These are phyloP conservation scores for Cyanoramphus novaezelandiae DNA, from an alignment of 2,113 vertebrate genomes.

Conservation along the genomic window DNA sequence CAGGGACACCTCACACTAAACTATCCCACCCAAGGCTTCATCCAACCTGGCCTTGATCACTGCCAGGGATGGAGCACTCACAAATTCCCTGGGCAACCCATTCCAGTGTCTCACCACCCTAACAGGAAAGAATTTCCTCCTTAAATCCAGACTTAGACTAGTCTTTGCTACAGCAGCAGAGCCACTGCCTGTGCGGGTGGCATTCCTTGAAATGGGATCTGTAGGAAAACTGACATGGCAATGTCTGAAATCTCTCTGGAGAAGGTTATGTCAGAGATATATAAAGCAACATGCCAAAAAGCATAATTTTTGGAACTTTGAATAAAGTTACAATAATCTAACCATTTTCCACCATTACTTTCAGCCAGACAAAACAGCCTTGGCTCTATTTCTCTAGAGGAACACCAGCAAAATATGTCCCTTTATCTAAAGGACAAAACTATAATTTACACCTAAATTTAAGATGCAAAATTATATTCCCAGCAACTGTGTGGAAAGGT, in stretches of 20 bases:
- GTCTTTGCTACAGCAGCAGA: background rate
- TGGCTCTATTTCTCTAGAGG: background rate
- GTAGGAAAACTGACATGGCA: background rate
- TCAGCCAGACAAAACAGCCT: background rate
- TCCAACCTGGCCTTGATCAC: no score
- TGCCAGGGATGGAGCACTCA: no score
- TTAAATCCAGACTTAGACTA: background rate
- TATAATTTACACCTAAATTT: background rate
- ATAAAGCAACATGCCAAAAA: background rate
- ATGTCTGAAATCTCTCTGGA: background rate
- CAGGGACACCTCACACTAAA: no score
- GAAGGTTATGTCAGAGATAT: background rate
- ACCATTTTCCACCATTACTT: background rate
- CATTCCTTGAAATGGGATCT: background rate
- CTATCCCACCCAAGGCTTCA: no score
- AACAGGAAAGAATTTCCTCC: no score
- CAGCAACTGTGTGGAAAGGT: background rate
- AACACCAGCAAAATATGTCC: background rate
- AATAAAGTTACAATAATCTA: background rate
- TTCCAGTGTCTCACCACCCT: no score
- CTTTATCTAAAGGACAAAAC: background rate
- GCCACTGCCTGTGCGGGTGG: fast-evolving
- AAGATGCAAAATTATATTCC: background rate
- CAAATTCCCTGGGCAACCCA: no score
- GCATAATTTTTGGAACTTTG: background rate